Base-by-base conservation (phyloP, 2,888 invertebrate genomes). In the Agapostemon virescens region DNA sequence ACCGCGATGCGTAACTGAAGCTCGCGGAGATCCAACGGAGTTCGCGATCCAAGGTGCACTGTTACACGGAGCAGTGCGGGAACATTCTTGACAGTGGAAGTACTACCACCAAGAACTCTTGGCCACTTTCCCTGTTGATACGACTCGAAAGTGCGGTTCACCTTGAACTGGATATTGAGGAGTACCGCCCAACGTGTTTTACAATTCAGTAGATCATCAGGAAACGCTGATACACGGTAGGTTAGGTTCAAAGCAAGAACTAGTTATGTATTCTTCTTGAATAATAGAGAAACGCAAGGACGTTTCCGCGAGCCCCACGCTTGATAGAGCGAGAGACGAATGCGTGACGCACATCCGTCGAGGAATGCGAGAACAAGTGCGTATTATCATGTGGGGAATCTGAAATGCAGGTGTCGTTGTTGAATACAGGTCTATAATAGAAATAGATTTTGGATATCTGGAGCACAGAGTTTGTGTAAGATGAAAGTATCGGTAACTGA, bases 121-220 rank as follows among this genome's bases (percentile, higher is more conserved):
- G 67, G 72, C 67, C 69, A 78, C 86, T 85, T 83, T 85, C 84
- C 77, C 84, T 85, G 86, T 85, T 88, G 88, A 85, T 88, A 87
- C 84, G 87, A 85, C 86, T 88, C 85, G 85, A 82, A 81, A 84
- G 84, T 86, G 86, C 71, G 76, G 88, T 84, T 90, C 77, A 88
- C 90, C 90, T 91, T 88, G 89, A 83, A 84, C 85, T 87, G 86
- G 79, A 87, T 84, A 76, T 42, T 64, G 84, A 82, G 81, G 82
- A 80, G 17, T 77, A 83, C 61, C 77, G 74, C 58, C 64, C 30
- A 76, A 15, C 55, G 58, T 70, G 74, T 58, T 70, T 77, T 66
- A 77, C 77, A 75, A 85, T 85, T 83, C 82, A 67, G 70, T 74
- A 74, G 71, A 76, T 82, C 82, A 86, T 84, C 79, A 79, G 77